Evolutionary conservation across 2,888 invertebrate species (phyloP).

Genomic region (Cephus pulcher): DNA sequence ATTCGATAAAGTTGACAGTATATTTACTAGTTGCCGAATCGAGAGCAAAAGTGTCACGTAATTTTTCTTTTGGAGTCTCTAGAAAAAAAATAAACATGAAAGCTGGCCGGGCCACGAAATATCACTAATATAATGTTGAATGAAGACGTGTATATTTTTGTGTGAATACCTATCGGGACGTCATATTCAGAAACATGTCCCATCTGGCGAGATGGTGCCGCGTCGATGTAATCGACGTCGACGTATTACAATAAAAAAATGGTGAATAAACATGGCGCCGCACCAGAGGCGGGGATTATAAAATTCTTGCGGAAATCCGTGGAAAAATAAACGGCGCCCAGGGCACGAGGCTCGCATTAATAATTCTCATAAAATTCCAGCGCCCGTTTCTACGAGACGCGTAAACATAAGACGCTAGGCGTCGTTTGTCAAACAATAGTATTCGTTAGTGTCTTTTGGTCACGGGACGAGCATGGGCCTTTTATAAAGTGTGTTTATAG

Average conservation of each 20-base stretch:
- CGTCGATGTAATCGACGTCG: constrained; percentile 8
- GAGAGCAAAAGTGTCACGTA: neutral
- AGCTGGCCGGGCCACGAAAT: neutral
- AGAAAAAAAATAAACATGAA: neutral
- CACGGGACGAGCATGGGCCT: constrained; percentile 7
- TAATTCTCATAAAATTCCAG: constrained; percentile 13
- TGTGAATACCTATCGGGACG: neutral
- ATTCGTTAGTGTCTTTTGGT: constrained; percentile 21
- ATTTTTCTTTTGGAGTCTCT: neutral
- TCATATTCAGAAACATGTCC: constrained; percentile 12
- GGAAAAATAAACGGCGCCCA: constrained; percentile 16
- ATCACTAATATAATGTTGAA: neutral
- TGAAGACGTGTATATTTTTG: neutral
- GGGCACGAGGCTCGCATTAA: constrained; percentile 10
- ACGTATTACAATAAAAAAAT: constrained; percentile 9
- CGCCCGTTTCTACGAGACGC: neutral
- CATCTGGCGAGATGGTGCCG: constrained; percentile 14
- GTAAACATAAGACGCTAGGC: constrained; percentile 1
- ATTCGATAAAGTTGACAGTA: neutral
- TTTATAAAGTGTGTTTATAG: constrained; percentile 20
- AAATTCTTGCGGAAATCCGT: constrained; percentile 23
- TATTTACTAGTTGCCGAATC: neutral
- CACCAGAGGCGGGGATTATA: constrained; percentile 1
- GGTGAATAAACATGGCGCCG: neutral
- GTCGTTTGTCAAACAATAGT: constrained; percentile 23